Evolutionary conservation across 2,888 invertebrate genomes (phyloP).

Genomic region (Nebria brevicollis): DNA sequence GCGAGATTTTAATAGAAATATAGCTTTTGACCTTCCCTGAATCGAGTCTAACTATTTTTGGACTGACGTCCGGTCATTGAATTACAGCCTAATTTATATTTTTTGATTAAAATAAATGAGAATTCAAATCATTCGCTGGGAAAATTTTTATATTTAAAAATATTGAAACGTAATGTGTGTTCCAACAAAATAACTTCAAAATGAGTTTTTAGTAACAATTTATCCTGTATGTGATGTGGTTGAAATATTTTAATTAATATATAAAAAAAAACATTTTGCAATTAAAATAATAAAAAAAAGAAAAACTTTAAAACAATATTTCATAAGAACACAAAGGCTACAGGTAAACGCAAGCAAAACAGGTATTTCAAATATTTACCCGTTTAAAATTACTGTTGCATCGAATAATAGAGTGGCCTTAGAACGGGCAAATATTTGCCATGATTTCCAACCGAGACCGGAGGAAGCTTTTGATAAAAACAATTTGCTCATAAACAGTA

Average conservation of each 20-base stretch:
- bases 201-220: too few relatives aligned
- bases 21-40: too few relatives aligned
- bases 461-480: background rate
- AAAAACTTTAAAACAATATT: background rate
- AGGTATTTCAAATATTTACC: background rate
- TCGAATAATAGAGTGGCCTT: background rate
- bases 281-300: background rate
- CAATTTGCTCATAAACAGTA: background rate
- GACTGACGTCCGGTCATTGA: too few relatives aligned
- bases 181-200: too few relatives aligned
- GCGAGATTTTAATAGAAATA: too few relatives aligned
- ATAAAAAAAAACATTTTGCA: background rate
- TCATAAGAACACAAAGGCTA: background rate
- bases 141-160: too few relatives aligned
- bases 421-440: background rate
- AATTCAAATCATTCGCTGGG: too few relatives aligned
- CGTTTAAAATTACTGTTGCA: background rate
- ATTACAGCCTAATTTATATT: too few relatives aligned
- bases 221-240: too few relatives aligned
- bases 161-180: too few relatives aligned
- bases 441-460: background rate
- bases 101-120: too few relatives aligned
- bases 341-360: background rate
- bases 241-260: background rate
- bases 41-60: too few relatives aligned